phyloP scores from a whole-genome alignment of 1,140 invertebrate genomes.

The Trachymyrmex cornetzi region DNA sequence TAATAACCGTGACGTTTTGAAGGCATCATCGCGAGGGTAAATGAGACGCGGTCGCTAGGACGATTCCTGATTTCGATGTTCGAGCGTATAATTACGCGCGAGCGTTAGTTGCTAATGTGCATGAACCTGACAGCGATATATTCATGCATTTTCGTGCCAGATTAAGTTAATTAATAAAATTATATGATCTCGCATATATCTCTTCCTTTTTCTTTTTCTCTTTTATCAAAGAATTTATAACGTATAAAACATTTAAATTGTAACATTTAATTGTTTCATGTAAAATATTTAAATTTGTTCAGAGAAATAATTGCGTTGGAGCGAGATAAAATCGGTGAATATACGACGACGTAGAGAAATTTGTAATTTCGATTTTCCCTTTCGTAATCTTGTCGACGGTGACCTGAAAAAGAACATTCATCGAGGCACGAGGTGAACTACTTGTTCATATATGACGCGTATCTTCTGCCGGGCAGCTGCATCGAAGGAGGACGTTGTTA shows the following conservation, averaged over 20 bases:
- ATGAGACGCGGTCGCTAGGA: constrained; percentile 39
- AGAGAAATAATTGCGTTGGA: not conserved
- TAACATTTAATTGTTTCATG: no score
- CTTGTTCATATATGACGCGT: constrained; percentile 61
- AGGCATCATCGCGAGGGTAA: constrained; percentile 35
- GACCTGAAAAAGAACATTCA: constrained; percentile 63
- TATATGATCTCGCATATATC: not conserved
- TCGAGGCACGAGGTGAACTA: constrained; percentile 35
- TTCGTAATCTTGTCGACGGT: constrained; percentile 58
- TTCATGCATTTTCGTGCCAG: constrained; percentile 23
- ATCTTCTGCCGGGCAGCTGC: constrained; percentile 64
- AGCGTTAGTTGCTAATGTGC: constrained; percentile 50
- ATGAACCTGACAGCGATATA: constrained; percentile 19
- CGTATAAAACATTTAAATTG: not conserved
- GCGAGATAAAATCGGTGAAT: not conserved
- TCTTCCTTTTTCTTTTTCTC: not conserved
- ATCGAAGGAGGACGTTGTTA: constrained; percentile 36
- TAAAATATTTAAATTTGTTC: not conserved
- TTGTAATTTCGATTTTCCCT: constrained; percentile 36
- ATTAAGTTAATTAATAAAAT: constrained; percentile 45
- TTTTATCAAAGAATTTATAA: not conserved
- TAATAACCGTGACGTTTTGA: constrained; percentile 51
- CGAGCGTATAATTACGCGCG: constrained; percentile 46
- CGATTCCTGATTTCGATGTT: constrained; percentile 40
- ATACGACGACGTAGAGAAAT: constrained; percentile 25